phyloP scores from a whole-genome alignment of 2,797 vertebrate species.

The Megaceryle alcyon region DNA sequence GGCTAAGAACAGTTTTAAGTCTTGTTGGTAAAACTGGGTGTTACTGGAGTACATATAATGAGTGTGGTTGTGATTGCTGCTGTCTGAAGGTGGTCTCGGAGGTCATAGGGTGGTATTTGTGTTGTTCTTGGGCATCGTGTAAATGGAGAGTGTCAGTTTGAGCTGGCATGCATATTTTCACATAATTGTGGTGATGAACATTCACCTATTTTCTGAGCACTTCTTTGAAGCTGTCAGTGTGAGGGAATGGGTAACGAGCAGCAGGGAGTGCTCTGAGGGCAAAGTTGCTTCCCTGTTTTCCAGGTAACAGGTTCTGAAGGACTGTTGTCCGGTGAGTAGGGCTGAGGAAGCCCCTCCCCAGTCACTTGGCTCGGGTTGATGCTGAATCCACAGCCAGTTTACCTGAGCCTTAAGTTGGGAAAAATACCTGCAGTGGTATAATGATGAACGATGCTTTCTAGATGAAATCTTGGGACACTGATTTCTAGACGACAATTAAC shows the following conservation, averaged over 20 bases:
- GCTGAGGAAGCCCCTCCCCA: neutral
- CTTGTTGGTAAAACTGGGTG: neutral
- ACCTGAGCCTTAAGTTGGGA: neutral
- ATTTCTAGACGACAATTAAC: neutral
- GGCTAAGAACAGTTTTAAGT: neutral
- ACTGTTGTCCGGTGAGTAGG: neutral
- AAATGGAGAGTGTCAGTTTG: neutral
- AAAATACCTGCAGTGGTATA: neutral
- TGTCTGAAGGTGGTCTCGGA: neutral
- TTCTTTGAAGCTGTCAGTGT: neutral
- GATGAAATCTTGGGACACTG: neutral
- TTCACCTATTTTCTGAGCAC: neutral
- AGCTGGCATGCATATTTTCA: fast-evolving
- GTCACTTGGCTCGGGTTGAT: neutral
- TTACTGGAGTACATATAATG: neutral
- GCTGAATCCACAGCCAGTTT: neutral
- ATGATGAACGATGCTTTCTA: neutral
- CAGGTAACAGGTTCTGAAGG: neutral
- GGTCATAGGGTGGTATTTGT: neutral
- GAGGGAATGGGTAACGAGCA: neutral
- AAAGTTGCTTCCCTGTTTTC: neutral
- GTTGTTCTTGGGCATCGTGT: neutral
- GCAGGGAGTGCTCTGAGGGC: neutral
- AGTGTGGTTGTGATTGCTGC: neutral
- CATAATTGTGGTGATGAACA: neutral